Base-by-base conservation (phyloP, 2,113 vertebrate genomes). In the Tapirus terrestris region DNA sequence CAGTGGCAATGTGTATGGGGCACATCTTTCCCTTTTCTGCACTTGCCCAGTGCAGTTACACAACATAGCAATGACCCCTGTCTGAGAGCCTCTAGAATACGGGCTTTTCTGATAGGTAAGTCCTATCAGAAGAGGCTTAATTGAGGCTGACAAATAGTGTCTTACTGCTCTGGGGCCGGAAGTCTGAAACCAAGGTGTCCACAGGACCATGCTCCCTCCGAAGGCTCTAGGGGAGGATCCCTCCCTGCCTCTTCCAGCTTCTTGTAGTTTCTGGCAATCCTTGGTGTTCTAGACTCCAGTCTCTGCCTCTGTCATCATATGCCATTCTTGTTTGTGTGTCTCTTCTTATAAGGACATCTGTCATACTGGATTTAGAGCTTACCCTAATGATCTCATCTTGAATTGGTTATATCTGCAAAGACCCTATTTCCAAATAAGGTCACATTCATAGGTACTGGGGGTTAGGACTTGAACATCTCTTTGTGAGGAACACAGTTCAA, bases 61-160 rank as follows among this genome's bases (percentile, higher is more conserved):
- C 2, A 2, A 43, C 8, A 1, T 0, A 31, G 72, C 77, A 12
- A 1, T 4, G 12, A 1, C 23, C 2, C 12, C 45, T 53, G 3
- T 39, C n/a, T 0, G 0, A 10, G 21, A 10, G 23, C 4, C 27
- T 48, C 13, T 27, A 12, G 31, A 48, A 23, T 2, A 3, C 5
- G 11, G 20, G 1, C 48, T 60, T 56, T 56, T 29, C 68, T 9
- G 29, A 39, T 29, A 53, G 60, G 45, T 36, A 18, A 5, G 9
- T n/a, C 29, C 12, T 51, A 10, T 18, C 0, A 1, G 12, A 36
- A 27, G 67, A 94, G 81, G 73, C 45, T 63, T 75, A 31, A 10
- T 39, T 9, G 23, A 21, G 27, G 21, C 23, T 58, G 76, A 25
- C 63, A 33, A 2, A 10, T 10, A 48, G 25, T 39, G 20, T 27